These are phyloP conservation scores for Microplitis demolitor DNA, from an alignment of 1,140 invertebrate genomes.

Conservation along the genomic window DNA sequence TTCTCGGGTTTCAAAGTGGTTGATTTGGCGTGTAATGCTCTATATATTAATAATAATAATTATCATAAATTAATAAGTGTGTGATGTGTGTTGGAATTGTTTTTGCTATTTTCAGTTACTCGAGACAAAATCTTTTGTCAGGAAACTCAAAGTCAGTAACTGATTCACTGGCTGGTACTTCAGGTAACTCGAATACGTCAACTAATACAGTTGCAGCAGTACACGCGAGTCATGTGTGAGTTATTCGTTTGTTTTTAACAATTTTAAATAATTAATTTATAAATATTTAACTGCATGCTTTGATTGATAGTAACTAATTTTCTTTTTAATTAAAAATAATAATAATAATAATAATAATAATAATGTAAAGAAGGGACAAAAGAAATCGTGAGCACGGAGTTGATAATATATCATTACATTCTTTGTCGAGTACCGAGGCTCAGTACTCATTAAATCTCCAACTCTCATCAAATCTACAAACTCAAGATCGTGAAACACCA, in stretches of 20 bases:
- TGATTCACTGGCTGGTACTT: constrained; percentile 40
- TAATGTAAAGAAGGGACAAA: constrained; percentile 46
- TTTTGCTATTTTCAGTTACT: constrained; percentile 69
- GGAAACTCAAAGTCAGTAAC: constrained; percentile 69
- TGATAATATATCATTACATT: constrained; percentile 43
- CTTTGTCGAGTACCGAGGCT: constrained; percentile 35
- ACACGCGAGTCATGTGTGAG: constrained; percentile 43
- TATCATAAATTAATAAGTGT: background rate
- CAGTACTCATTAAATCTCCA: constrained; percentile 50
- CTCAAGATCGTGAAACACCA: constrained; percentile 43
- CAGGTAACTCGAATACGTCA: constrained; percentile 36
- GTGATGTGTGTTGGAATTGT: constrained; percentile 11
- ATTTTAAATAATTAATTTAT: background rate
- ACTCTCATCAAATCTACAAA: constrained; percentile 42
- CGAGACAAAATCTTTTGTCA: constrained; percentile 83
- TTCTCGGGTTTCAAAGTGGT: too few species aligned
- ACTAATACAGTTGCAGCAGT: constrained; percentile 33
- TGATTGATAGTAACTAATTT: background rate
- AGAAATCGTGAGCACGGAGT: constrained; percentile 47
- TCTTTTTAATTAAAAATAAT: background rate
- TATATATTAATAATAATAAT: too few species aligned
- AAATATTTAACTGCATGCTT: background rate
- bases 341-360: background rate
- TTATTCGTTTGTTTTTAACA: background rate
- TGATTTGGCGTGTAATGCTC: too few species aligned